These are phyloP conservation scores for Perithous albicinctus DNA, from an alignment of 2,888 invertebrate genomes.

Conservation along the genomic window DNA sequence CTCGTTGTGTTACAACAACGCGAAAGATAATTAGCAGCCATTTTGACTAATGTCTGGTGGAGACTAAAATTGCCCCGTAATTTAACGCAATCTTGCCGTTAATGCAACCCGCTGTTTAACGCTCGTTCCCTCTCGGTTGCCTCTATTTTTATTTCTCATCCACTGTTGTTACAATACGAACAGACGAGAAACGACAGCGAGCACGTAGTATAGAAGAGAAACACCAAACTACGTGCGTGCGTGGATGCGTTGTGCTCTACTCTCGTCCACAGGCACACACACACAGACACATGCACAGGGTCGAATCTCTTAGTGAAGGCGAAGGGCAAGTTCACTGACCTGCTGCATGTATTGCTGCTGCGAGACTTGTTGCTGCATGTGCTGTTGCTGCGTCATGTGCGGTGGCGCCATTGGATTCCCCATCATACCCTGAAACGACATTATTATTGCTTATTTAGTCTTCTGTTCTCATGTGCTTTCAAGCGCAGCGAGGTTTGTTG, in stretches of 20 bases:
- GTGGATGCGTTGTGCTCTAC: constrained; percentile 32
- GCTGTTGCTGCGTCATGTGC: constrained; percentile 82
- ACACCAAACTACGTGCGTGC: constrained; percentile 2
- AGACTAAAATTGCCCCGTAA: constrained; percentile 70
- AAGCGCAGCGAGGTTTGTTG: no score
- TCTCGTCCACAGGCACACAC: constrained; percentile 25
- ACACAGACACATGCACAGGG: no score
- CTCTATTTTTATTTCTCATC: constrained; percentile 34
- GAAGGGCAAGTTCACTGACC: constrained; percentile 77
- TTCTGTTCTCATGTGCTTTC: not conserved
- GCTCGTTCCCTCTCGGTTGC: constrained; percentile 50
- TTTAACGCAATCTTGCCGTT: constrained; percentile 71
- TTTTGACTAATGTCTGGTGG: constrained; percentile 68
- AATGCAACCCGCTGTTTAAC: constrained; percentile 67
- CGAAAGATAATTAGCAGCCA: constrained; percentile 68
- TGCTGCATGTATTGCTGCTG: constrained; percentile 84
- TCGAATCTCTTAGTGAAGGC: constrained; percentile 35
- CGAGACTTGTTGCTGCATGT: constrained; percentile 82
- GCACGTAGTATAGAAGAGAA: not conserved
- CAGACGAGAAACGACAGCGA: constrained; percentile 17
- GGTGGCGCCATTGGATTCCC: constrained; percentile 81
- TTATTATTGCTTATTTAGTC: constrained; percentile 43
- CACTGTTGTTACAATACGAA: constrained; percentile 20
- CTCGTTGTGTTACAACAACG: constrained; percentile 56
- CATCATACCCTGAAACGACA: constrained; percentile 79